These are phyloP conservation scores for Troilus luridus DNA, from an alignment of 2,888 invertebrate genomes.

Conservation along the genomic window DNA sequence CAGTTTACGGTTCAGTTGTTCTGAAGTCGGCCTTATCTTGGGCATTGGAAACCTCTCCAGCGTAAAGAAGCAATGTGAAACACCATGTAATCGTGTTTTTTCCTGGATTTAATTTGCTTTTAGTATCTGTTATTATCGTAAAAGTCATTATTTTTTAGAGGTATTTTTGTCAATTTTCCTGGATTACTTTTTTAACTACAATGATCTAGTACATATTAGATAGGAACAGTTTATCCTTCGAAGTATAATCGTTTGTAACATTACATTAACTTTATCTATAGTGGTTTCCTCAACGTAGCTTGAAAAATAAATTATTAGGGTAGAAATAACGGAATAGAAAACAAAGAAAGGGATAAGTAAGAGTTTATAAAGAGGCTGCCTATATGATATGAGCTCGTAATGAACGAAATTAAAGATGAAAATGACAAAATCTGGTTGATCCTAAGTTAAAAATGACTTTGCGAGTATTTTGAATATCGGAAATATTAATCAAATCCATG, in stretches of 20 bases:
- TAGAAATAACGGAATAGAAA: too few relatives aligned
- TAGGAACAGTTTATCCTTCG: background rate
- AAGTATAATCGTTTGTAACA: background rate
- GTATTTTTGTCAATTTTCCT: background rate
- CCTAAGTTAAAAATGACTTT: too few relatives aligned
- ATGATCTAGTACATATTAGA: background rate
- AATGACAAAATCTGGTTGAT: too few relatives aligned
- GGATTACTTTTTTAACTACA: background rate
- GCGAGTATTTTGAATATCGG: too few relatives aligned
- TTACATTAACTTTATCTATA: too few relatives aligned
- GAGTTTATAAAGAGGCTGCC: too few relatives aligned
- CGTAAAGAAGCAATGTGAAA: background rate
- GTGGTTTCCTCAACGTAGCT: too few relatives aligned
- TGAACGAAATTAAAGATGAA: too few relatives aligned
- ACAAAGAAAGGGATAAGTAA: too few relatives aligned
- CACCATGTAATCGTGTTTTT: background rate
- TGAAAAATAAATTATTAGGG: too few relatives aligned
- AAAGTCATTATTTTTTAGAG: background rate
- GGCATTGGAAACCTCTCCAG: background rate
- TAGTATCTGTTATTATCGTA: background rate
- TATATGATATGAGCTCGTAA: too few relatives aligned
- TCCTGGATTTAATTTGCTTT: background rate
- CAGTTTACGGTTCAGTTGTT: slow-evolving; percentile 13
- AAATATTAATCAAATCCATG: too few relatives aligned
- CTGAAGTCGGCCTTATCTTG: background rate